Conservation (phyloP, 37 sponge, comb jelly and placozoan species). For the Diacarnus erythraeanus region DNA sequence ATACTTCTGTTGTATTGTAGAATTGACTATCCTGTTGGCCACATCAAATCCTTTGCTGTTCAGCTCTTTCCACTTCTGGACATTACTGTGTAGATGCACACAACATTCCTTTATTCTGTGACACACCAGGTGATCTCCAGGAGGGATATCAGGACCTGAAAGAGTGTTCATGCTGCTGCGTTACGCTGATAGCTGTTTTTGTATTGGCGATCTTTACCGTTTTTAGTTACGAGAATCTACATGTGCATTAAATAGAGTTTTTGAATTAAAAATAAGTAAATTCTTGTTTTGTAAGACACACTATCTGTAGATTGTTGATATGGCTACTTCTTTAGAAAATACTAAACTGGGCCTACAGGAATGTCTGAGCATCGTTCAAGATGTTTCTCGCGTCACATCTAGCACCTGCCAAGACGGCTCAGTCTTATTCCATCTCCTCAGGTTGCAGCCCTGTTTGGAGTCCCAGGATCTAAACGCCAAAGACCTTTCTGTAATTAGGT, state of each 20-base stretch:
- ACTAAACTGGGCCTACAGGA: neutral
- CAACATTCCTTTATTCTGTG: slow-evolving; percentile 67
- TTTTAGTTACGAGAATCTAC: no score
- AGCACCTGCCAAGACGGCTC: neutral
- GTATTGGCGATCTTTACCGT: no score
- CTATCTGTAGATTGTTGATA: no score
- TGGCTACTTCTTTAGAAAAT: no score
- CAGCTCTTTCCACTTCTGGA: slow-evolving; percentile 59
- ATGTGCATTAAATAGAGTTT: no score
- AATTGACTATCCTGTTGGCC: slow-evolving; percentile 48
- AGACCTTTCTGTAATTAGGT: neutral
- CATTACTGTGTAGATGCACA: slow-evolving; percentile 41
- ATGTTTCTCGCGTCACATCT: neutral
- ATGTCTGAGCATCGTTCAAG: neutral
- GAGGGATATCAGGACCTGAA: no score
- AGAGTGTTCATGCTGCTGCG: no score
- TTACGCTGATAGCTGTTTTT: no score
- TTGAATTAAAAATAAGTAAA: no score
- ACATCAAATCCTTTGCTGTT: slow-evolving; percentile 42
- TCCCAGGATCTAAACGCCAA: slow-evolving; percentile 6
- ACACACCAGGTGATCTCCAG: neutral
- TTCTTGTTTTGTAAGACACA: no score
- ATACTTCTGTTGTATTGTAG: slow-evolving; percentile 29
- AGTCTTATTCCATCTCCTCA: neutral
- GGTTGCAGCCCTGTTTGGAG: neutral